These are phyloP conservation scores for Axis porcinus DNA, from an alignment of 2,113 vertebrate genomes.

Conservation along the genomic window DNA sequence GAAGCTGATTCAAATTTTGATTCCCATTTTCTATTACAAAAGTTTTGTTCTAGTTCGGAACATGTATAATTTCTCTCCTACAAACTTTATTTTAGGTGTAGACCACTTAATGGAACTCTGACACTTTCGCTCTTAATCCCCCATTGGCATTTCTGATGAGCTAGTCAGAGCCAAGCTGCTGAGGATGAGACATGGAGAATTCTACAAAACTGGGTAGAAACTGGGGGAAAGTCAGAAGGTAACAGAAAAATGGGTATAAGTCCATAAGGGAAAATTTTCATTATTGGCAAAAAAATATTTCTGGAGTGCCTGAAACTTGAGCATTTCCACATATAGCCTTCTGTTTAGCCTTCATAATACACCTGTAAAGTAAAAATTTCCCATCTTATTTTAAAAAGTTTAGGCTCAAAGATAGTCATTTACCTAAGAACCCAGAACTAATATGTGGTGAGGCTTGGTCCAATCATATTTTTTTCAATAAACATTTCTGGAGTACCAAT, in stretches of 20 bases:
- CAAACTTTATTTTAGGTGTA: not conserved
- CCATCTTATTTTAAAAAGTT: not conserved
- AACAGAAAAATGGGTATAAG: not conserved
- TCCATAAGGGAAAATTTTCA: not conserved
- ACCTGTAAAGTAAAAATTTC: not conserved
- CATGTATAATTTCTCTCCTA: not conserved
- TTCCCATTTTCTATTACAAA: not conserved
- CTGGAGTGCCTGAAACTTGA: not conserved
- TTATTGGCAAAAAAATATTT: not conserved
- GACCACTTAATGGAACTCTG: not conserved
- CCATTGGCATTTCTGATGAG: not conserved
- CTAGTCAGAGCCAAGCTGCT: not conserved
- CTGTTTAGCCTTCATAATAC: not conserved
- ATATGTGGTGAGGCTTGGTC: not conserved
- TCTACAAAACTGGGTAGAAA: not conserved
- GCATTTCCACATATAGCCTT: not conserved
- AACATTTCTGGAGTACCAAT: not conserved
- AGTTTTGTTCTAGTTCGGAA: not conserved
- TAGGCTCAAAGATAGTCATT: not conserved
- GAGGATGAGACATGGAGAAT: not conserved
- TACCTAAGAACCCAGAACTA: not conserved
- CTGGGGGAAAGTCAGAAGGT: not conserved
- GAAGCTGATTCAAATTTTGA: not conserved
- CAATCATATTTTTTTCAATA: not conserved
- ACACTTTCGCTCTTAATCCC: not conserved